Conservation (phyloP, 2,888 invertebrate genomes). For the Tinea pellionella region DNA sequence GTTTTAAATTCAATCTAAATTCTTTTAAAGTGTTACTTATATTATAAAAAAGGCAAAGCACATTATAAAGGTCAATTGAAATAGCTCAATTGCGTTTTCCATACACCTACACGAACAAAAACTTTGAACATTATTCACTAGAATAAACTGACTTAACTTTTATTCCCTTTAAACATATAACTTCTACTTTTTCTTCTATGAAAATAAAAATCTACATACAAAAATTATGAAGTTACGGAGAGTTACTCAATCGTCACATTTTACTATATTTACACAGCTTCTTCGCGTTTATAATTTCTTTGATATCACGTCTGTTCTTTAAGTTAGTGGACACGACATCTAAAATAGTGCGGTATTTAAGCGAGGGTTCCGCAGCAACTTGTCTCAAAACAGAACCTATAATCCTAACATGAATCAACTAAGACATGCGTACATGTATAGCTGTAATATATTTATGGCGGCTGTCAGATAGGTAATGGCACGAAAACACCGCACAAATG, state of each 20-base stretch:
- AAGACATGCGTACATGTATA: slow-evolving; percentile 44
- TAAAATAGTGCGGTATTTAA: no score
- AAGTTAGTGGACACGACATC: no score
- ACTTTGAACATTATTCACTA: background rate
- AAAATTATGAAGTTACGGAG: no score
- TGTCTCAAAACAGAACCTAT: background rate
- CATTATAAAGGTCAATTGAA: background rate
- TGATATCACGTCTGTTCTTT: no score
- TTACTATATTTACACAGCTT: no score
- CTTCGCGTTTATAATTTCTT: no score
- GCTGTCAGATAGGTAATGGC: slow-evolving; percentile 63
- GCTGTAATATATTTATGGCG: slow-evolving; percentile 60
- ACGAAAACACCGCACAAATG: slow-evolving; percentile 59
- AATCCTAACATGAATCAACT: background rate
- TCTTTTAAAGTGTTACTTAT: slow-evolving; percentile 17
- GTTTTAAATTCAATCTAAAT: slow-evolving; percentile 50
- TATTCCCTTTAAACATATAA: no score
- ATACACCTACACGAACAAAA: background rate
- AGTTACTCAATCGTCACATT: no score
- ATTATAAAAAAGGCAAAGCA: background rate
- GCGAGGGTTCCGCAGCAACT: background rate
- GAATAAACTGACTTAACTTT: background rate
- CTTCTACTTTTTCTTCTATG: no score
- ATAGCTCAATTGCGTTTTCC: background rate
- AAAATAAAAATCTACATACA: no score